Evolutionary conservation across 1,140 invertebrate species (phyloP).

Genomic region (Lethrus apterus): DNA sequence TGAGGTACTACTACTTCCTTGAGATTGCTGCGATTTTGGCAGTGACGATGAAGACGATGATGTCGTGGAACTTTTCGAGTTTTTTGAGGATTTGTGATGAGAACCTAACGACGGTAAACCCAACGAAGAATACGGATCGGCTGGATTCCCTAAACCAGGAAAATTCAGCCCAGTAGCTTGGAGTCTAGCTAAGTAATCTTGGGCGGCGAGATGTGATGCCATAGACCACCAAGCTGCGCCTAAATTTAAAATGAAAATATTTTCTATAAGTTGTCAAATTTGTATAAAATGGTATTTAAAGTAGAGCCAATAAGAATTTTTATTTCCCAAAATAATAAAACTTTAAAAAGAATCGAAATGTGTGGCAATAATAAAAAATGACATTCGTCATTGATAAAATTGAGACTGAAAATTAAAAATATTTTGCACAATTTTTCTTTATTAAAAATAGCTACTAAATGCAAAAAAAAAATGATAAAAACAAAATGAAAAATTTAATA

Average conservation of each 20-base stretch:
- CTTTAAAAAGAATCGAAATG: too few species aligned
- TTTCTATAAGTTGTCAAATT: too few species aligned
- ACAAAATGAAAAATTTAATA: too few species aligned
- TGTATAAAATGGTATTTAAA: background rate
- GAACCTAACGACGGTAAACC: slow-evolving; percentile 36
- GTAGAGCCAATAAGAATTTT: background rate
- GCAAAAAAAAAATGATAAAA: too few species aligned
- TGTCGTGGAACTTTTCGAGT: slow-evolving; percentile 25
- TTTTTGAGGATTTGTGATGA: slow-evolving; percentile 37
- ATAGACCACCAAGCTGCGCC: slow-evolving; percentile 83
- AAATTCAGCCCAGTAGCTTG: slow-evolving; percentile 68
- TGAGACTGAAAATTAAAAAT: too few species aligned
- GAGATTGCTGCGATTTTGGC: slow-evolving; percentile 21
- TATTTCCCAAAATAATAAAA: too few species aligned
- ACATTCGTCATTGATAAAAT: too few species aligned
- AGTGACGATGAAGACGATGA: slow-evolving; percentile 21
- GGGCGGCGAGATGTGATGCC: slow-evolving; percentile 75
- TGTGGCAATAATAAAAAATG: too few species aligned
- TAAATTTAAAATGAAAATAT: slow-evolving; percentile 37
- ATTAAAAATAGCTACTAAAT: too few species aligned
- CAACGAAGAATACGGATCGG: slow-evolving; percentile 48
- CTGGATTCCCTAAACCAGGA: slow-evolving; percentile 38
- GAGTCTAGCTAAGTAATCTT: slow-evolving; percentile 73
- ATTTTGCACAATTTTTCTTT: too few species aligned
- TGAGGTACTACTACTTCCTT: slow-evolving; percentile 1